These are phyloP conservation scores for Hippoglossus hippoglossus DNA, from an alignment of 2,797 vertebrate species.

Conservation along the genomic window DNA sequence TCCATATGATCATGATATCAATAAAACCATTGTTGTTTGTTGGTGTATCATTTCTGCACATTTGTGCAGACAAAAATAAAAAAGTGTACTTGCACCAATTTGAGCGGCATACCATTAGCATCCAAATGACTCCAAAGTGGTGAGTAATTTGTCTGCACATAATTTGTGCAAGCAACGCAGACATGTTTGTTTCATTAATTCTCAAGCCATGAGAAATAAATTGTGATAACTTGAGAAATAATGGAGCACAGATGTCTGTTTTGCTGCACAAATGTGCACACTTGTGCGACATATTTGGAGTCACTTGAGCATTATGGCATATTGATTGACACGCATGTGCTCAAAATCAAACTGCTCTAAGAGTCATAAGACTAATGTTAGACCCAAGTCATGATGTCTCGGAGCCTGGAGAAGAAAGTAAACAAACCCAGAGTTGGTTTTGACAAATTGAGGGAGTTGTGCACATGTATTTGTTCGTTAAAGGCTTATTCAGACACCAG, in stretches of 20 bases:
- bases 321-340: neutral
- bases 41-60: neutral
- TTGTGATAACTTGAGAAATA: neutral
- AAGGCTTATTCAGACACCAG: neutral
- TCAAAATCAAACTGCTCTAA: no score
- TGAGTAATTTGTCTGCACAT: neutral
- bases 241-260: neutral
- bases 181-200: slow-evolving; percentile 1
- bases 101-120: neutral
- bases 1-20: no score
- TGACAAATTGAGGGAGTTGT: no score
- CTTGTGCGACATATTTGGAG: neutral
- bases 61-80: no score
- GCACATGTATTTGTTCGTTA: no score
- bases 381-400: neutral
- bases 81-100: neutral
- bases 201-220: neutral
- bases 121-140: neutral
- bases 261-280: neutral
- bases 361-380: no score
- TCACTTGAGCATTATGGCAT: neutral
- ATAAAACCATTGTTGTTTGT: neutral
- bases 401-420: no score
- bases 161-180: neutral
- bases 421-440: no score